Percentiles rank a stretch among this genome's conserved stretches.
These are phyloP conservation scores for Macrotis lagotis DNA, from an alignment of 2,113 vertebrate genomes.

Conservation along the genomic window DNA sequence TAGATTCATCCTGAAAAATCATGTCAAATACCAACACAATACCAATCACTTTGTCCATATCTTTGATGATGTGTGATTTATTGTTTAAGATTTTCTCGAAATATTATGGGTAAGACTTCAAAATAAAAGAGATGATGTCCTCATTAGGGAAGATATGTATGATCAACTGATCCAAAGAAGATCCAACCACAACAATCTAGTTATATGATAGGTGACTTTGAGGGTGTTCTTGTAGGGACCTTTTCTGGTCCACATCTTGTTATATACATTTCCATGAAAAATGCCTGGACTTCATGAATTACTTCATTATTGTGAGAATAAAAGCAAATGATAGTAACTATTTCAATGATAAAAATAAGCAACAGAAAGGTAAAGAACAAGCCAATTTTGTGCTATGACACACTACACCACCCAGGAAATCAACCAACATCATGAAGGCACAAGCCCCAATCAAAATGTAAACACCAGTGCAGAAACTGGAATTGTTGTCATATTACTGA, in stretches of 20 bases:
- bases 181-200: constrained; percentile 90
- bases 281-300: constrained; percentile 86
- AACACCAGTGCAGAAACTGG: constrained; percentile 84
- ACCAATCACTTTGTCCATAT: constrained; percentile 89
- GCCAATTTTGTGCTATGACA: constrained; percentile 96
- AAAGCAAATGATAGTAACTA: constrained; percentile 95
- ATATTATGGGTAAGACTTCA: constrained; percentile 85
- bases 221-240: constrained; percentile 86
- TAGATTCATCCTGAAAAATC: constrained; percentile 58
- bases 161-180: constrained; percentile 55
- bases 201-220: constrained; percentile 86
- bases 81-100: constrained; percentile 89
- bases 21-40: constrained; percentile 85
- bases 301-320: constrained; percentile 93
- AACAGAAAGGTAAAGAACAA: constrained; percentile 96
- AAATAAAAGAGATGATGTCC: constrained; percentile 30
- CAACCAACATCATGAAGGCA: constrained; percentile 97
- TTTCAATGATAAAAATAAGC: constrained; percentile 94
- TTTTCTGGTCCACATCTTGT: constrained; percentile 76
- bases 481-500: not conserved
- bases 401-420: constrained; percentile 97
- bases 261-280: constrained; percentile 88
- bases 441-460: constrained; percentile 95
- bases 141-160: constrained; percentile 88
- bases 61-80: constrained; percentile 92